Conservation (phyloP, 2,113 vertebrate genomes). For the Calonectris borealis region DNA sequence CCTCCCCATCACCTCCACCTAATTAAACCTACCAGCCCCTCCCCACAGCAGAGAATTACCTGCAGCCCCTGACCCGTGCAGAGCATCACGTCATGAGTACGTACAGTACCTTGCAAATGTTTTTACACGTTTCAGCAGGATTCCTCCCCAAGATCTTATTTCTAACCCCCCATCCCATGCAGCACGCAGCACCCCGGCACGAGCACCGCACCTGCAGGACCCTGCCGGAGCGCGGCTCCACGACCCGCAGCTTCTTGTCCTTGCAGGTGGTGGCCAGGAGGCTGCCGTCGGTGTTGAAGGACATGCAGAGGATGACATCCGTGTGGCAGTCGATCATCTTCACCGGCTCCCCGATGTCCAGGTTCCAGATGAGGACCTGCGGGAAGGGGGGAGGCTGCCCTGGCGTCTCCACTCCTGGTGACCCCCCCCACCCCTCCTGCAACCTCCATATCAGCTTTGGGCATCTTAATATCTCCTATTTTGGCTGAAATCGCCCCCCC, state of each 20-base stretch:
- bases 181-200: not conserved
- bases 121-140: fast-evolving
- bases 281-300: slow-evolving; percentile 95
- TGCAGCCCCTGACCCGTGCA: fast-evolving
- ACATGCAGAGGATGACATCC: slow-evolving; percentile 95
- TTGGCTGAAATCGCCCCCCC: fast-evolving
- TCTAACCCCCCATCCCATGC: not conserved
- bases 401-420: not conserved
- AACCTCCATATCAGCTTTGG: fast-evolving
- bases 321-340: slow-evolving; percentile 98
- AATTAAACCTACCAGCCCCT: not conserved
- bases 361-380: slow-evolving; percentile 97
- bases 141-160: fast-evolving
- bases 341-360: slow-evolving; percentile 92
- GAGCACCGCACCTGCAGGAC: slow-evolving; percentile 85
- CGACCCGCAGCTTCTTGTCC: slow-evolving; percentile 90
- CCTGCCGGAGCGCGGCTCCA: slow-evolving; percentile 91
- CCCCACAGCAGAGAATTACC: fast-evolving
- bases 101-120: fast-evolving
- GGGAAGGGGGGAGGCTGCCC: not conserved
- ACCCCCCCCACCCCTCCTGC: not conserved
- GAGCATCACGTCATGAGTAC: fast-evolving
- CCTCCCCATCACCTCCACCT: not conserved
- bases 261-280: slow-evolving; percentile 94
- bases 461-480: not conserved